phyloP scores from a whole-genome alignment of 2,888 invertebrate species.

The Drosophila putrida region DNA sequence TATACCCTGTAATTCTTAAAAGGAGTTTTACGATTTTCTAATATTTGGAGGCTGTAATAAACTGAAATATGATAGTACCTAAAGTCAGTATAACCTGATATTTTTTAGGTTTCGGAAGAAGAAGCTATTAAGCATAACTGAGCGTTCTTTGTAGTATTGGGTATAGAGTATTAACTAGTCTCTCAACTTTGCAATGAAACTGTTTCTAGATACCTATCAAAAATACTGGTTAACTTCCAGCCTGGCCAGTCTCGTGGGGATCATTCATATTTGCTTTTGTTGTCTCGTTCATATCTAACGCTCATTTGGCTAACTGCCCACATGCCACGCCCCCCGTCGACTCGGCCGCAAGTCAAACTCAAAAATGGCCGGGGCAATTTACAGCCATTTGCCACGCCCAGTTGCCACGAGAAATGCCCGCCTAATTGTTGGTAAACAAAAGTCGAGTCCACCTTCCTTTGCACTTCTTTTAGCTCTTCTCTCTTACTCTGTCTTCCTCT shows the following conservation, averaged over 20 bases:
- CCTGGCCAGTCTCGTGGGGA: not conserved
- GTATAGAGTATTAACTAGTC: not conserved
- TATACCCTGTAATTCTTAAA: no score
- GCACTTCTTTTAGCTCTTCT: no score
- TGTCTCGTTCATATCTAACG: conserved; percentile 16
- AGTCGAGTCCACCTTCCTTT: conserved; percentile 35
- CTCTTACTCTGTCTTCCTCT: not conserved
- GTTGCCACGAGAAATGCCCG: conserved; percentile 51
- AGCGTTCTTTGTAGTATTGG: no score
- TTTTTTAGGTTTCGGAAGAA: no score
- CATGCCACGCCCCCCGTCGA: conserved; percentile 36
- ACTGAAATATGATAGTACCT: no score
- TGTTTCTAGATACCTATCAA: not conserved
- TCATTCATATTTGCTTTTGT: conserved; percentile 1
- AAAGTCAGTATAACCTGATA: no score
- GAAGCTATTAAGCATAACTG: not conserved
- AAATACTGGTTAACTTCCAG: not conserved
- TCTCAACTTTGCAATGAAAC: no score
- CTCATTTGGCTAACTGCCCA: conserved; percentile 49
- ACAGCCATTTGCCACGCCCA: conserved; percentile 73
- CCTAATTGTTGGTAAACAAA: conserved; percentile 80
- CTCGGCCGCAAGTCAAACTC: conserved; percentile 52
- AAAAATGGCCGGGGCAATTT: conserved; percentile 71
- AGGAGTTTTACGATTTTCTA: no score
- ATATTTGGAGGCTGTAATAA: no score